Base-by-base conservation (phyloP, 2,113 vertebrate species). In the Marmota monax region DNA sequence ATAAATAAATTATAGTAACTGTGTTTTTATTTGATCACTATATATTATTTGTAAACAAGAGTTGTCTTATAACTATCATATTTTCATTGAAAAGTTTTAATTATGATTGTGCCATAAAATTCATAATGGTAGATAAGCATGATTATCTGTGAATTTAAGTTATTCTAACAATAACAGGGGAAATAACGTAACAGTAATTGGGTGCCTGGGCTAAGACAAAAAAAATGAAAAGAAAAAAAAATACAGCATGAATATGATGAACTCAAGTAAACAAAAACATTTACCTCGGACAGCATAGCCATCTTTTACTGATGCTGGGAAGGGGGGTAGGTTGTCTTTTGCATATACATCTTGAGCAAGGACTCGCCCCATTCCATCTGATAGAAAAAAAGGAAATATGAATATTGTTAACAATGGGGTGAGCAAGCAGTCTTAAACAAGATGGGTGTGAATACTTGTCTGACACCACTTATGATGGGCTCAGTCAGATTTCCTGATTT, bases 341-440 rank as follows among this genome's bases (percentile, higher is more conserved):
- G 99, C 99, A 99, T 99, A 99, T 97, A 99, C 99, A 96, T 99
- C 99, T 99, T 99, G 99, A 98, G 99, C 99, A 98, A 99, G 99
- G 97, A 99, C 99, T 98, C 99, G 99, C 96, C 99, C 99, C 99
- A 99, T 99, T 97, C 99, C 99, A 98, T 99, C 99, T 99, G 97
- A 72, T 97, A 97, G 53, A 84, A 82, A 53, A 90, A 58, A 90
- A 83, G 25, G 86, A 18, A 82, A 87, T 42, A 17, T 61, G 20
- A 76, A 37, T 63, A 61, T 27, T 53, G 17, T 84, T 73, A 93
- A 18, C 74, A 95, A 14, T 7, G 18, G 72, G 37, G 45, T 73
- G 76, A 56, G 84, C 4, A 97, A 77, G 39, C 4, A 91, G 61
- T 14, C 17, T 80, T n/a, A 92, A 72, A 78, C 13, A 92, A 88